A percentile compares a stretch with the other conserved stretches of the same genome.
These are phyloP conservation scores for Ophioninae sp. DNA, from an alignment of 2,888 invertebrate genomes.

Conservation along the genomic window DNA sequence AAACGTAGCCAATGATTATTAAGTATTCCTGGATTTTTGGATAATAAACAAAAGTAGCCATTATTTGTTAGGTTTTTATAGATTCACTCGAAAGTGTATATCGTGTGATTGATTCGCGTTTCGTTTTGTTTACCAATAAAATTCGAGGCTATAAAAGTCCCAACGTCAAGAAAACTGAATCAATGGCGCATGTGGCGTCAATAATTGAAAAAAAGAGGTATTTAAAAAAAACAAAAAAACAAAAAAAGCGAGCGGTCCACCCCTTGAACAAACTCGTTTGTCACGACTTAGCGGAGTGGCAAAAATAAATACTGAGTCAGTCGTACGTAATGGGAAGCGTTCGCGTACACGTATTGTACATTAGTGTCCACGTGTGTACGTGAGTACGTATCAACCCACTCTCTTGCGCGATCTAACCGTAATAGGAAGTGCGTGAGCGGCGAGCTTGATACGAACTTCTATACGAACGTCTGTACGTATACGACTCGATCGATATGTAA, in stretches of 20 bases:
- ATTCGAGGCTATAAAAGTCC: neutral
- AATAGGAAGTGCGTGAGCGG: conserved; percentile 74
- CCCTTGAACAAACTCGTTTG: conserved; percentile 32
- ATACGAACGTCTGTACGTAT: conserved; percentile 15
- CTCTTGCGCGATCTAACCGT: conserved; percentile 69
- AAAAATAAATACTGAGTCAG: conserved; percentile 59
- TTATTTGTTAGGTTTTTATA: too few species aligned
- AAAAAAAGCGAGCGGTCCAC: neutral
- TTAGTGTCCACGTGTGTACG: conserved; percentile 14
- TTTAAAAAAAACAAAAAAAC: neutral
- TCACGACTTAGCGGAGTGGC: conserved; percentile 36
- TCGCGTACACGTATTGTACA: neutral
- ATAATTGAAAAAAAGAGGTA: neutral
- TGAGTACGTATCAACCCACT: conserved; percentile 64
- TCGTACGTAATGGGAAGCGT: conserved; percentile 38
- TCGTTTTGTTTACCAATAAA: neutral
- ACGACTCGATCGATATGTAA: conserved; percentile 39
- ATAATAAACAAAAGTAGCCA: too few species aligned
- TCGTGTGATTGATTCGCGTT: too few species aligned
- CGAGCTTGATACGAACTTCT: conserved; percentile 33
- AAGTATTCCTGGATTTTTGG: too few species aligned
- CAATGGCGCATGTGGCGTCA: neutral
- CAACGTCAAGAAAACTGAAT: neutral
- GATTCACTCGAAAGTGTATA: too few species aligned
- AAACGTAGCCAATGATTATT: too few species aligned